A percentile compares a stretch with the other conserved stretches of the same genome.
Conservation (phyloP, 2,113 vertebrate species). For the Typhlomys cinereus region DNA sequence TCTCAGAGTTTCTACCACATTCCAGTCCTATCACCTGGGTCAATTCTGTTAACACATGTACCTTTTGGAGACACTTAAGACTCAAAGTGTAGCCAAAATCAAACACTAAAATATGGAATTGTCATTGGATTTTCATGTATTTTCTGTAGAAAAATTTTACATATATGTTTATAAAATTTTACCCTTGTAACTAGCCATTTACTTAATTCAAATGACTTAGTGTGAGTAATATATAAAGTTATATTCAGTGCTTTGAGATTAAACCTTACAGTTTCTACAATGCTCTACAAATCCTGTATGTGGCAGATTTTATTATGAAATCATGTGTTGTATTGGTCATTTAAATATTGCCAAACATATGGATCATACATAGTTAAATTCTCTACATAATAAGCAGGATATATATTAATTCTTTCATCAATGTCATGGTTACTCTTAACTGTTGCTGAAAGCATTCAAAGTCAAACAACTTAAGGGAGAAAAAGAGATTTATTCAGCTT, state of each 20-base stretch:
- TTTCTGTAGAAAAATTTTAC: too few relatives aligned
- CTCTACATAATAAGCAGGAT: neutral
- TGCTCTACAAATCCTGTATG: neutral
- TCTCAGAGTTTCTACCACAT: neutral
- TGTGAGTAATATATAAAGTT: neutral
- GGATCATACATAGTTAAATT: neutral
- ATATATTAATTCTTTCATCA: neutral
- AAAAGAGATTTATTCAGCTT: too few relatives aligned
- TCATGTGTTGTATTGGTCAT: neutral
- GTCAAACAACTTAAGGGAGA: too few relatives aligned
- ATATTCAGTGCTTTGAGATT: neutral
- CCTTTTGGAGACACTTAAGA: neutral
- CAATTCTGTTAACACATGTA: neutral
- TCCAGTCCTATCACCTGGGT: neutral
- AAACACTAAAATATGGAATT: neutral
- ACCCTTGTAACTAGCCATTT: too few relatives aligned
- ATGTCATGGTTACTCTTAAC: too few relatives aligned
- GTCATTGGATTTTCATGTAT: too few relatives aligned
- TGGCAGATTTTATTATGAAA: neutral
- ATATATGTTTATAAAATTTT: too few relatives aligned
- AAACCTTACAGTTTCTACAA: neutral
- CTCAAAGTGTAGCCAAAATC: neutral
- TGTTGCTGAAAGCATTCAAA: too few relatives aligned
- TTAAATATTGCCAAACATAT: neutral
- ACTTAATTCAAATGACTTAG: too few relatives aligned